Percentiles rank a stretch among this genome's conserved stretches.
These are phyloP conservation scores for Caenorhabditis wallacei DNA, from an alignment of 2,888 invertebrate genomes.

Conservation along the genomic window DNA sequence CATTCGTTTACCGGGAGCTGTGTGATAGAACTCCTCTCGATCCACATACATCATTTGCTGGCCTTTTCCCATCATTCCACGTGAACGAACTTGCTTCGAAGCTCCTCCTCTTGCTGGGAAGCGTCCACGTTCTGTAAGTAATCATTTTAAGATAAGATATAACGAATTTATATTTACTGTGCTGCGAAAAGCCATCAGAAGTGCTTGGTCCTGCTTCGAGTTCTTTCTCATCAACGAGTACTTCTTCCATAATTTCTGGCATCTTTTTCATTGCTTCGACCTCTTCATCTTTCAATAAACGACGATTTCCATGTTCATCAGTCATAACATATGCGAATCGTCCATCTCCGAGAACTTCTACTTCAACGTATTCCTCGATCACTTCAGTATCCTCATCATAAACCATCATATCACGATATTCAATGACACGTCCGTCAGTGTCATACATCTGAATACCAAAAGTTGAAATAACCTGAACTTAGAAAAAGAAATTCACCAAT, in stretches of 20 bases:
- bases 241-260: conserved; percentile 19
- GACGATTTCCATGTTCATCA: conserved; percentile 42
- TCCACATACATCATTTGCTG: not conserved
- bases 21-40: conserved; percentile 7
- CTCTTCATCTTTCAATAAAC: conserved; percentile 35
- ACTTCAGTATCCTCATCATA: conserved; percentile 50
- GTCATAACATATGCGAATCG: conserved; percentile 38
- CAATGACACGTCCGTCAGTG: conserved; percentile 26
- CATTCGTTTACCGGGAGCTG: conserved; percentile 2
- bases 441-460: conserved; percentile 37
- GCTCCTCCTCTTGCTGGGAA: not conserved
- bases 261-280: conserved; percentile 36
- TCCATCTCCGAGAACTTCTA: conserved; percentile 37
- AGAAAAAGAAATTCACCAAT: conserved; percentile 1
- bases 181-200: not conserved
- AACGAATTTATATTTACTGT: conserved; percentile 6
- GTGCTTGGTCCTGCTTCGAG: conserved; percentile 8
- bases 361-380: conserved; percentile 50
- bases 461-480: not conserved
- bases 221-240: conserved; percentile 6
- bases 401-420: conserved; percentile 35
- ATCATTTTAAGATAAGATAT: not conserved
- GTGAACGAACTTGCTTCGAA: not conserved
- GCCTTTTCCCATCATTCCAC: not conserved
- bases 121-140: conserved; percentile 22